These are phyloP conservation scores for Drosophila repleta DNA, from an alignment of 1,140 invertebrate genomes.

Conservation along the genomic window DNA sequence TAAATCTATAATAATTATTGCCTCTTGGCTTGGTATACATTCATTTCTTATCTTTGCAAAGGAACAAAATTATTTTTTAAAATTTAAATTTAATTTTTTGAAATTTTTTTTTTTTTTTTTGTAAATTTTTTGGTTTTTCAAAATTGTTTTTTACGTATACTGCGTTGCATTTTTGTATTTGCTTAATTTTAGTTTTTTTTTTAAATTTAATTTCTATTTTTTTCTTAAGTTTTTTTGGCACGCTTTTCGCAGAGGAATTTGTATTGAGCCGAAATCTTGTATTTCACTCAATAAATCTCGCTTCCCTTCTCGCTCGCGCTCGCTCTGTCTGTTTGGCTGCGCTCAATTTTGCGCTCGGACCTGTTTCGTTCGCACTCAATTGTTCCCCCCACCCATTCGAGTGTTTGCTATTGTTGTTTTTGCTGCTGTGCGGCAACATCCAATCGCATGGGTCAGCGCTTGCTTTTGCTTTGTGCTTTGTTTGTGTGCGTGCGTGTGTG, in stretches of 20 bases:
- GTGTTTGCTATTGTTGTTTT: conserved; percentile 36
- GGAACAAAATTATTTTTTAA: conserved; percentile 21
- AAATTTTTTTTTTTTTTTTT: conserved; percentile 19
- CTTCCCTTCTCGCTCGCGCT: background rate
- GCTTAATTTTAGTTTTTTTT: conserved; percentile 51
- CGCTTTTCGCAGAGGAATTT: conserved; percentile 46
- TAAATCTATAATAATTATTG: conserved; percentile 24
- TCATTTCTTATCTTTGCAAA: conserved; percentile 6
- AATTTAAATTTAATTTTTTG: conserved; percentile 47
- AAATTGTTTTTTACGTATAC: conserved; percentile 66
- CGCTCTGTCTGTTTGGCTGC: background rate
- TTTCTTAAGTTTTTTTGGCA: conserved; percentile 66
- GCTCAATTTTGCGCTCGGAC: conserved; percentile 52
- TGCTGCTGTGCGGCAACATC: conserved; percentile 39
- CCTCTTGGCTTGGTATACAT: conserved; percentile 40
- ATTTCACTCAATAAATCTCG: conserved; percentile 41
- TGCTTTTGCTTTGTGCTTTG: conserved; percentile 48
- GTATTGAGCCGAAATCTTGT: background rate
- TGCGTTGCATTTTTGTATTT: conserved; percentile 69
- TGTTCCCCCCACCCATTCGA: conserved; percentile 50
- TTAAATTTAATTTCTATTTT: conserved; percentile 39
- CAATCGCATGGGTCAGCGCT: conserved; percentile 60
- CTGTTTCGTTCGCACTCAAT: conserved; percentile 48
- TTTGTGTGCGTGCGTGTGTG: conserved; percentile 47
- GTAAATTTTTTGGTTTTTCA: conserved; percentile 25